phyloP scores from a whole-genome alignment of 2,797 vertebrate species.

The Pseudotriccus pelzelni region DNA sequence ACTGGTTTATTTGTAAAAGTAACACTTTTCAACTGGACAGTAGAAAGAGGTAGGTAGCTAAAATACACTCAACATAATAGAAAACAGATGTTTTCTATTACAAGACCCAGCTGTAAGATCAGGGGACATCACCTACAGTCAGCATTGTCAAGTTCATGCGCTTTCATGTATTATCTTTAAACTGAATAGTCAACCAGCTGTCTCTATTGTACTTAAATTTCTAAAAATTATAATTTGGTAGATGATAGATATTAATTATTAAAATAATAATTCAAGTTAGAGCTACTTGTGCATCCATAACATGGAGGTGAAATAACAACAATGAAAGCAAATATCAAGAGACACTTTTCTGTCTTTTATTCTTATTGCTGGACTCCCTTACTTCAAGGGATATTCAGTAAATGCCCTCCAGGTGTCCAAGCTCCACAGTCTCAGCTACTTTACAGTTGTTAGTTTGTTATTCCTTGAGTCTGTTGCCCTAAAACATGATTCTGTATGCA shows the following conservation, averaged over 20 bases:
- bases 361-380: not conserved
- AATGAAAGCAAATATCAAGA: not conserved
- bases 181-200: not conserved
- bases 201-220: not conserved
- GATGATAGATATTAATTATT: not conserved
- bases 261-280: not conserved
- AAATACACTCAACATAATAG: not conserved
- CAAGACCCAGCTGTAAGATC: not conserved
- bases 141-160: not conserved
- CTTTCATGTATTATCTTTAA: not conserved
- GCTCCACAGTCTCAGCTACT: not conserved
- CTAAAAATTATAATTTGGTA: not conserved
- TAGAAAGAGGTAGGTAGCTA: slow-evolving; percentile 26
- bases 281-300: not conserved
- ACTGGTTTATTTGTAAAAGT: slow-evolving; percentile 4
- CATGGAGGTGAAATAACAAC: not conserved
- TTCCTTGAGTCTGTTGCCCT: not conserved
- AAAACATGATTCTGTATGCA: not conserved
- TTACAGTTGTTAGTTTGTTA: not conserved
- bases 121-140: not conserved
- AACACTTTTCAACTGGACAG: not conserved
- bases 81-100: not conserved
- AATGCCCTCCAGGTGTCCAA: not conserved
- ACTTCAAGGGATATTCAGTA: not conserved
- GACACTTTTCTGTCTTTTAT: not conserved